These are phyloP conservation scores for Mallotus villosus DNA, from an alignment of 2,797 vertebrate genomes.

Conservation along the genomic window DNA sequence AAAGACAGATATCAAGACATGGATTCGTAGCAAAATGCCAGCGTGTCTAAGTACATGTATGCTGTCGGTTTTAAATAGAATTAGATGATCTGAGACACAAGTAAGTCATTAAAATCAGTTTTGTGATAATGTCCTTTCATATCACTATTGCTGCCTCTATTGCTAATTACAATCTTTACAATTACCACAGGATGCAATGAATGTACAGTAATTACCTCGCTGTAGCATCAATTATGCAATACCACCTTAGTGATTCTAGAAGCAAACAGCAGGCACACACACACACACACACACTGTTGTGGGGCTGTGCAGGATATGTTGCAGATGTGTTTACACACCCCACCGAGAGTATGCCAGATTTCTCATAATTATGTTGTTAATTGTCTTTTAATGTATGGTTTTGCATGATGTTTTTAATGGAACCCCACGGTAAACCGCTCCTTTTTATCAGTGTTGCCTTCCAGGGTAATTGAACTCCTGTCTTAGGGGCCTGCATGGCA, in stretches of 20 bases:
- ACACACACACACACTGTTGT: not conserved
- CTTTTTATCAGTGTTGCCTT: conserved; percentile 26
- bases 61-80: no score
- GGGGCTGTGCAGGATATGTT: not conserved
- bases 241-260: not conserved
- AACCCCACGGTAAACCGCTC: conserved; percentile 33
- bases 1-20: conserved; percentile 29
- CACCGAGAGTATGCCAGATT: not conserved
- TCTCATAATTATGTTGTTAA: conserved; percentile 27
- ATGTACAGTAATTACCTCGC: not conserved
- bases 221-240: conserved; percentile 2
- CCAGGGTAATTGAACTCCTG: conserved; percentile 38
- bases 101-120: not conserved
- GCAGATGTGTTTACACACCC: conserved; percentile 19
- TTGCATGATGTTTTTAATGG: conserved; percentile 22
- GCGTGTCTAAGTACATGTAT: no score
- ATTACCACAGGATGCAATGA: not conserved
- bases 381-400: conserved; percentile 27
- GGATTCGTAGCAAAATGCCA: not conserved
- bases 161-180: not conserved
- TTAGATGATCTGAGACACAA: not conserved
- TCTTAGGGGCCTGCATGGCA: conserved; percentile 14
- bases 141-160: not conserved
- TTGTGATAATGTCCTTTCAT: not conserved
- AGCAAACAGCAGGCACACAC: not conserved